A percentile compares a stretch with the other conserved stretches of the same genome.
Evolutionary conservation across 2,888 invertebrate genomes (phyloP).

Genomic region (Leptinotarsa peninsularis): DNA sequence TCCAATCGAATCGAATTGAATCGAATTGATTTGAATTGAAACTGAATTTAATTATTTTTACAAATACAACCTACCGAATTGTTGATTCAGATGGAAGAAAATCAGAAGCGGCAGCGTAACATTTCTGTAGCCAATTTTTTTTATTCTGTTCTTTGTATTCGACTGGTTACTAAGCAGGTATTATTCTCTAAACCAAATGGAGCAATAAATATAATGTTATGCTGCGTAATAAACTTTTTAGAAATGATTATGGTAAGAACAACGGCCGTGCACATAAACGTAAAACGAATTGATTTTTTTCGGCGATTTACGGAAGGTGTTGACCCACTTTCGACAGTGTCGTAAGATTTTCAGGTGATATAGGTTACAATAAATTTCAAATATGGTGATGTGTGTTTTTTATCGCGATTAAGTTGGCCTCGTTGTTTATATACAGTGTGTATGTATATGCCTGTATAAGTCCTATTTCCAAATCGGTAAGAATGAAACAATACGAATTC

Average conservation of each 20-base stretch:
- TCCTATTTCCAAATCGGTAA: not conserved
- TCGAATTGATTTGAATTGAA: not conserved
- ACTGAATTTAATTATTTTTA: not conserved
- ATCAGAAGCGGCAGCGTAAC: no score
- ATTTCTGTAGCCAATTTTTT: no score
- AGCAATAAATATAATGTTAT: slow-evolving; percentile 18
- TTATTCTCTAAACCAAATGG: slow-evolving; percentile 8
- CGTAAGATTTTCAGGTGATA: slow-evolving; percentile 26
- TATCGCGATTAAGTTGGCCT: slow-evolving; percentile 14
- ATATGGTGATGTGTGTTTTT: slow-evolving; percentile 24
- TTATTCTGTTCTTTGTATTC: not conserved
- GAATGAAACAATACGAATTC: not conserved
- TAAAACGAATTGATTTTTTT: slow-evolving; percentile 20
- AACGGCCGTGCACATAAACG: slow-evolving; percentile 14
- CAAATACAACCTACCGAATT: no score
- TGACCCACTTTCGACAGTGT: slow-evolving; percentile 29
- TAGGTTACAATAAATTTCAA: slow-evolving; percentile 25
- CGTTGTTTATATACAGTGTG: slow-evolving; percentile 19
- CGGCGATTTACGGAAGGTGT: slow-evolving; percentile 25
- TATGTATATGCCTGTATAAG: slow-evolving; percentile 1
- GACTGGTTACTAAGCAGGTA: not conserved
- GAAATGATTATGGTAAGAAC: slow-evolving; percentile 24
- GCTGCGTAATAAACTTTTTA: slow-evolving; percentile 20
- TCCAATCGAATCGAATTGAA: not conserved
- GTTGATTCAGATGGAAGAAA: no score